Base-by-base conservation (phyloP, 2,113 vertebrate species). In the Etheostoma cragini region DNA sequence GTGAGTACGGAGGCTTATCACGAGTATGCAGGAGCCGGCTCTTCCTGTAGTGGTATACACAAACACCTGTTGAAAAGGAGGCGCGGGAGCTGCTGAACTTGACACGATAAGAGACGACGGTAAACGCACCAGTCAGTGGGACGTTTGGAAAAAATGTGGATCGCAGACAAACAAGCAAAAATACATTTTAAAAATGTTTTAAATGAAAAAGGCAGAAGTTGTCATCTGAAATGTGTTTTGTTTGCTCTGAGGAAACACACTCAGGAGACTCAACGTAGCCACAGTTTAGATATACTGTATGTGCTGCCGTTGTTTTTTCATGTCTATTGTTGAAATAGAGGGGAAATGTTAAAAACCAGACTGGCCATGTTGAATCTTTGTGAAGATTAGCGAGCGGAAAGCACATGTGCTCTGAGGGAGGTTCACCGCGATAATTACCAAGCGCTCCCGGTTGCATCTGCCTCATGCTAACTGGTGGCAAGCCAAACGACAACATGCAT, bases 391-490 rank as follows among this genome's bases (percentile, higher is more conserved):
- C 60, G 30, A 87, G 89, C 68, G 60, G 81, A 81, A 88, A 85
- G 84, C 90, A 91, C 87, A 85, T 92, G 92, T 90, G 89, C 89
- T 88, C 88, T 52, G 83, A 90, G 87, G 89, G 88, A 90, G 85
- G 88, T 91, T 91, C 87, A 85, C 73, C 33, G 57, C 58, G 69
- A 86, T 93, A 91, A 93, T 93, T 89, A 90, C 89, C 82, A 83
- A 88, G 84, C 66, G 64, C 91, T 94, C 91, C 88, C 74, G 26
- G 85, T 89, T 88, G 87, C 91, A 93, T 92, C 89, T 91, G 93
- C 89, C 87, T 89, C 87, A 82, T 85, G 87, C 88, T 87, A 79
- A 91, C 89, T 93, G 92, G 89, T 93, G 87, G 75, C 52, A 72
- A 76, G 90, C 88, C 90, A 93, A 89, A 53, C 77, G 62, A 91